phyloP scores from a whole-genome alignment of 2,888 invertebrate genomes.

The Smittia sp. region DNA sequence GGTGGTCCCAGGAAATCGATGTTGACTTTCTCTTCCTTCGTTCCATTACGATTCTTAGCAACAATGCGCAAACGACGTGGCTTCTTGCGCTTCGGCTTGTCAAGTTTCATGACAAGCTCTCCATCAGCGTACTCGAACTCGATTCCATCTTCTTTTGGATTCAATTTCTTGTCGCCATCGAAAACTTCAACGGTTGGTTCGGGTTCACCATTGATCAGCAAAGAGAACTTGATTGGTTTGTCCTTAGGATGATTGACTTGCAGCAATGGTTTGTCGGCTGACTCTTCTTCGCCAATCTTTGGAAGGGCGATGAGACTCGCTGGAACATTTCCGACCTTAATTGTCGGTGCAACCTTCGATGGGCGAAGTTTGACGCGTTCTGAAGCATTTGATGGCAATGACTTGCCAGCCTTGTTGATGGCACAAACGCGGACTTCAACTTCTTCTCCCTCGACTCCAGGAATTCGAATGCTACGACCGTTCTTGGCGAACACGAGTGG shows the following conservation, averaged over 20 bases:
- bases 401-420: conserved; percentile 91
- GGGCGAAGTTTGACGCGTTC: conserved; percentile 83
- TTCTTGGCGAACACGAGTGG: conserved; percentile 44
- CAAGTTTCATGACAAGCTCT: conserved; percentile 28
- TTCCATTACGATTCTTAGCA: conserved; percentile 33
- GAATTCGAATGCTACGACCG: conserved; percentile 82
- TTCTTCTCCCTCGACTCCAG: conserved; percentile 89
- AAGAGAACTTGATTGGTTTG: conserved; percentile 35
- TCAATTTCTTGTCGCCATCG: conserved; percentile 37
- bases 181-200: conserved; percentile 71
- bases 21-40: conserved; percentile 54
- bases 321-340: conserved; percentile 57
- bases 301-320: conserved; percentile 92
- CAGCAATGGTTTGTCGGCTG: conserved; percentile 26
- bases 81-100: conserved; percentile 36
- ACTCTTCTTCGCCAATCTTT: conserved; percentile 38
- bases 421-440: conserved; percentile 95
- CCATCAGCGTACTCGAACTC: conserved; percentile 56
- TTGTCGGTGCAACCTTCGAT: conserved; percentile 85
- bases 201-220: conserved; percentile 84
- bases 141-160: conserved; percentile 40
- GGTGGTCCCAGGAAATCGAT: conserved; percentile 60
- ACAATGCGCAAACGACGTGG: conserved; percentile 37
- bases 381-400: conserved; percentile 79
- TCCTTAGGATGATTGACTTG: conserved; percentile 32